These are phyloP conservation scores for Hippopotamus amphibius DNA, from an alignment of 2,113 vertebrate genomes.

Conservation along the genomic window DNA sequence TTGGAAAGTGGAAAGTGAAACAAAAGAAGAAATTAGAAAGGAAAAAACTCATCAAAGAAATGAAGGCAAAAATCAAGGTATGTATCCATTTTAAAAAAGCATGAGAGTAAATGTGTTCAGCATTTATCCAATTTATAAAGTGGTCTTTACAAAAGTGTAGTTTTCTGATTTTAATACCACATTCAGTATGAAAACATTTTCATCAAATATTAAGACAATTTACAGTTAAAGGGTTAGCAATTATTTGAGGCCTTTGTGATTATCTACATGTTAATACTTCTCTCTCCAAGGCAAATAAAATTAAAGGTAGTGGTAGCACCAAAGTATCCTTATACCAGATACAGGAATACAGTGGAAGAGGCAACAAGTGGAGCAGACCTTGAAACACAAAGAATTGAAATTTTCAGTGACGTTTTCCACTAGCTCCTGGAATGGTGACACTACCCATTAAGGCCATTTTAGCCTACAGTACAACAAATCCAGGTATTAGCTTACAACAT, in stretches of 20 bases:
- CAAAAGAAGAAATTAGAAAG: conserved; percentile 82
- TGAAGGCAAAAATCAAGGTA: conserved; percentile 90
- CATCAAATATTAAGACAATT: background rate
- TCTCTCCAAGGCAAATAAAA: conserved; percentile 22
- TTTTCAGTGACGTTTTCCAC: background rate
- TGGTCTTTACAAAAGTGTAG: background rate
- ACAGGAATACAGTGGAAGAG: background rate
- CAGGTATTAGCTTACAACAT: background rate
- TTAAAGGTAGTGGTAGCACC: background rate
- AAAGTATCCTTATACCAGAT: background rate
- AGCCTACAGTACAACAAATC: background rate
- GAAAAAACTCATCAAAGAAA: conserved; percentile 85
- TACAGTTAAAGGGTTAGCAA: conserved; percentile 24
- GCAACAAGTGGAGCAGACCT: background rate
- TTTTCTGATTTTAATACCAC: background rate
- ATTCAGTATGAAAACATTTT: conserved; percentile 41
- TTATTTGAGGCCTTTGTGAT: background rate
- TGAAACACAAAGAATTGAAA: background rate
- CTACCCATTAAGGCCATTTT: background rate
- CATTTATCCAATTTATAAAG: background rate
- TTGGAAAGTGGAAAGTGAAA: conserved; percentile 90
- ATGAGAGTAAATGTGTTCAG: background rate
- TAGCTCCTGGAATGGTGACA: background rate
- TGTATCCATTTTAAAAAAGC: background rate
- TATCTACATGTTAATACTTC: background rate